These are phyloP conservation scores for Polyploca ridens DNA, from an alignment of 2,888 invertebrate species.

Conservation along the genomic window DNA sequence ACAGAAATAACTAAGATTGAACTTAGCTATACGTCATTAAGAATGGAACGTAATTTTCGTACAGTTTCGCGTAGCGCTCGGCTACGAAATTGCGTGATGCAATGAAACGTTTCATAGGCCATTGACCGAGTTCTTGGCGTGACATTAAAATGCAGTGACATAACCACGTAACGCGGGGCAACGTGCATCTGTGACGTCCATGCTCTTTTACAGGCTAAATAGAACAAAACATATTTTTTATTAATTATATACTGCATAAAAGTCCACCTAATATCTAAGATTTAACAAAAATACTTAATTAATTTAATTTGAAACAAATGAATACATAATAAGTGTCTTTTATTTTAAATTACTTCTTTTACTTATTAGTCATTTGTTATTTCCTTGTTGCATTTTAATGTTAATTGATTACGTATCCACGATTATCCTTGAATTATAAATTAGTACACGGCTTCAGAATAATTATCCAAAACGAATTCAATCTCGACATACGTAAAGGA, in stretches of 20 bases:
- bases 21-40: slow-evolving; percentile 55
- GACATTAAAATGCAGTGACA: slow-evolving; percentile 50
- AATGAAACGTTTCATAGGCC: slow-evolving; percentile 50
- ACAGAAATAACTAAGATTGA: slow-evolving; percentile 56
- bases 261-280: too few species aligned
- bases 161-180: slow-evolving; percentile 27
- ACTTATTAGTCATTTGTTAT: slow-evolving; percentile 31
- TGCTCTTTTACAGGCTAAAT: background rate
- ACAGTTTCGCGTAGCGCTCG: slow-evolving; percentile 21
- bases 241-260: too few species aligned
- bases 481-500: slow-evolving; percentile 57
- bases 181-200: slow-evolving; percentile 26
- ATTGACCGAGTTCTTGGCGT: slow-evolving; percentile 50
- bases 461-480: slow-evolving; percentile 61
- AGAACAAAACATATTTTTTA: too few species aligned
- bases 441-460: slow-evolving; percentile 48
- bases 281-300: background rate
- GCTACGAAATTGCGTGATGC: slow-evolving; percentile 45
- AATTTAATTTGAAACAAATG: background rate
- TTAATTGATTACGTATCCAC: slow-evolving; percentile 42
- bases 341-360: slow-evolving; percentile 37
- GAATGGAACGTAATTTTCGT: slow-evolving; percentile 47
- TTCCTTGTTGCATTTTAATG: slow-evolving; percentile 35
- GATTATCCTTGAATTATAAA: slow-evolving; percentile 52
- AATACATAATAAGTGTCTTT: slow-evolving; percentile 18